Percentiles rank a stretch among this genome's conserved stretches.
Evolutionary conservation across 2,888 invertebrate genomes (phyloP).

Genomic region (Pseudococcus longispinus): DNA sequence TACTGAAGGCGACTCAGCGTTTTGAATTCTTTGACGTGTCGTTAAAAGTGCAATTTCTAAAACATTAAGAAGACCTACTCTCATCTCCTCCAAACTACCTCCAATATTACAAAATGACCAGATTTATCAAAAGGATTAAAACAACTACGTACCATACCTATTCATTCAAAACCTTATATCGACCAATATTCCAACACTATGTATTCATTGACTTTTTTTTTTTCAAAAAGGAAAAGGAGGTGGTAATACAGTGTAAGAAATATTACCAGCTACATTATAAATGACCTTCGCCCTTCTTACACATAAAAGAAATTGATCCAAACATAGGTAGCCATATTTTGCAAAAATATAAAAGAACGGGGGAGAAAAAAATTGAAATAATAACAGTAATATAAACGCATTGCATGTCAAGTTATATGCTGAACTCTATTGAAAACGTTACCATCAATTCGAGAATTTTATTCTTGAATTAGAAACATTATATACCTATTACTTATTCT

Average conservation of each 20-base stretch:
- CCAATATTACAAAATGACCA: too few species aligned
- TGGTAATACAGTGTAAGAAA: not conserved
- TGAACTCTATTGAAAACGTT: not conserved
- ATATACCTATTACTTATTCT: not conserved
- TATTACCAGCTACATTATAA: not conserved
- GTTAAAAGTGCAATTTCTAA: too few species aligned
- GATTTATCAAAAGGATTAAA: not conserved
- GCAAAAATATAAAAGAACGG: not conserved
- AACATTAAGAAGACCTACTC: too few species aligned
- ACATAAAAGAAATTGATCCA: constrained; percentile 15
- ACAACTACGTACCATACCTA: not conserved
- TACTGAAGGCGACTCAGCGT: too few species aligned
- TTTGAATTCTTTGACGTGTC: too few species aligned
- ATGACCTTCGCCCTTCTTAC: constrained; percentile 3
- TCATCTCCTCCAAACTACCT: too few species aligned
- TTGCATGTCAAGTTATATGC: not conserved
- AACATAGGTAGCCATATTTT: not conserved
- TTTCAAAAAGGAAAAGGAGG: not conserved
- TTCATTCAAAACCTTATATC: not conserved
- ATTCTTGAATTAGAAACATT: not conserved
- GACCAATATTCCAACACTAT: not conserved
- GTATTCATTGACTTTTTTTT: not conserved
- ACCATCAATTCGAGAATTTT: not conserved
- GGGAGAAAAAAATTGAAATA: not conserved
- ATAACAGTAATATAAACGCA: not conserved